Percentiles rank a stretch among this genome's conserved stretches.
These are phyloP conservation scores for Apostichopus japonicus DNA, from an alignment of 35 echinoderm and acorn worm genomes.

Conservation along the genomic window DNA sequence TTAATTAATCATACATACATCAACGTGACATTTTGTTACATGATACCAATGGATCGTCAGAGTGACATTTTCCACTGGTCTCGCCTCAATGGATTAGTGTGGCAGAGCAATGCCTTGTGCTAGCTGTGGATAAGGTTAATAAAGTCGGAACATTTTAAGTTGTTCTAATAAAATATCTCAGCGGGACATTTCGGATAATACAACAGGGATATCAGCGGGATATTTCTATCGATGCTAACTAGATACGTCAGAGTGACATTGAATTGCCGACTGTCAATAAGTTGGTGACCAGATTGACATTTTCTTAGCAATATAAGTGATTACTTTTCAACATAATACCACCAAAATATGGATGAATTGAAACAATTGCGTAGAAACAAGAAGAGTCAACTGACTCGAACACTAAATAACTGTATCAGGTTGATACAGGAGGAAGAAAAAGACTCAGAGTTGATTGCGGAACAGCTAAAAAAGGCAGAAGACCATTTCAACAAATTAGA, in stretches of 20 bases:
- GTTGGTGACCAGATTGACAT: too few relatives aligned
- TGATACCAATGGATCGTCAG: too few relatives aligned
- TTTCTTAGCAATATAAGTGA: background rate
- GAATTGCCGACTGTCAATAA: background rate
- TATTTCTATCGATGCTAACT: background rate
- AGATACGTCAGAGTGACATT: background rate
- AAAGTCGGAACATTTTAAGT: too few relatives aligned
- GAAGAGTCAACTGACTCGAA: slow-evolving; percentile 3
- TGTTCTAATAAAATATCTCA: too few relatives aligned
- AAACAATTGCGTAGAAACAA: background rate
- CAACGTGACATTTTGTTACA: too few relatives aligned
- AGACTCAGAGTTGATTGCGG: background rate
- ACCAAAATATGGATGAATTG: background rate
- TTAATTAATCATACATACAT: too few relatives aligned
- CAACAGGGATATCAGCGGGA: background rate
- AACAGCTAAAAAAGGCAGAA: background rate
- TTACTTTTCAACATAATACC: background rate
- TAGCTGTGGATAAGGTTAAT: too few relatives aligned
- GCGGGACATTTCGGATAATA: too few relatives aligned
- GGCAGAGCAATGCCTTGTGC: too few relatives aligned
- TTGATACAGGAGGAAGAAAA: background rate
- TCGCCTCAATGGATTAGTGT: too few relatives aligned
- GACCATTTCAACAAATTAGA: background rate
- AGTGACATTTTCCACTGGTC: too few relatives aligned
- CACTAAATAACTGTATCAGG: background rate